A percentile compares a stretch with the other conserved stretches of the same genome.
Conservation (phyloP, 2,797 vertebrate genomes). For the Ctenopoma multispine region DNA sequence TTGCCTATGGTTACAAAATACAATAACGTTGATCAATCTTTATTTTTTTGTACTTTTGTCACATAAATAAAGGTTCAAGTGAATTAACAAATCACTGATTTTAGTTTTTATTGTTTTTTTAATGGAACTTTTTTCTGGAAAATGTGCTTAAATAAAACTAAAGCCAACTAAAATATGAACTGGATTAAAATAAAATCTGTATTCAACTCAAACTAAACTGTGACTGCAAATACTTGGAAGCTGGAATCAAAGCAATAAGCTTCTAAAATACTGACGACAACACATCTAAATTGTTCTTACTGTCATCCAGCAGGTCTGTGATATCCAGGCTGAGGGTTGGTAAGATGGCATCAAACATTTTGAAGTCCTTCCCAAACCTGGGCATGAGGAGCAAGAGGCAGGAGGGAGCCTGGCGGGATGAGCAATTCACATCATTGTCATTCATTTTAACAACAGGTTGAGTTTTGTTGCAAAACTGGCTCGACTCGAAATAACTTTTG, state of each 20-base stretch:
- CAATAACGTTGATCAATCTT: too few species aligned
- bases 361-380: conserved; percentile 89
- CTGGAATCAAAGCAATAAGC: not conserved
- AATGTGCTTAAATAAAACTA: not conserved
- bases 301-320: conserved; percentile 89
- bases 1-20: too few species aligned
- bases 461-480: not conserved
- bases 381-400: conserved; percentile 89
- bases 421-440: rapidly evolving
- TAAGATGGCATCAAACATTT: conserved; percentile 89
- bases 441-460: not conserved
- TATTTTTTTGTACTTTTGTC: too few species aligned
- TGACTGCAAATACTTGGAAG: not conserved
- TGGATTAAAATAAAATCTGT: not conserved
- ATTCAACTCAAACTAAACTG: not conserved
- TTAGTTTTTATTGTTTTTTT: too few species aligned
- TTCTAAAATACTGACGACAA: not conserved
- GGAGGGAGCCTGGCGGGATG: conserved; percentile 83
- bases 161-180: not conserved
- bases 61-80: too few species aligned
- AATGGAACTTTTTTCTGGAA: too few species aligned
- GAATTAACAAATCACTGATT: too few species aligned
- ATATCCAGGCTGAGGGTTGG: conserved; percentile 87
- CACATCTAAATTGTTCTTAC: conserved; percentile 63
- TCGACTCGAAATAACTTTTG: not conserved